Conservation (phyloP, 2,113 vertebrate genomes). For the Eublepharis macularius region DNA sequence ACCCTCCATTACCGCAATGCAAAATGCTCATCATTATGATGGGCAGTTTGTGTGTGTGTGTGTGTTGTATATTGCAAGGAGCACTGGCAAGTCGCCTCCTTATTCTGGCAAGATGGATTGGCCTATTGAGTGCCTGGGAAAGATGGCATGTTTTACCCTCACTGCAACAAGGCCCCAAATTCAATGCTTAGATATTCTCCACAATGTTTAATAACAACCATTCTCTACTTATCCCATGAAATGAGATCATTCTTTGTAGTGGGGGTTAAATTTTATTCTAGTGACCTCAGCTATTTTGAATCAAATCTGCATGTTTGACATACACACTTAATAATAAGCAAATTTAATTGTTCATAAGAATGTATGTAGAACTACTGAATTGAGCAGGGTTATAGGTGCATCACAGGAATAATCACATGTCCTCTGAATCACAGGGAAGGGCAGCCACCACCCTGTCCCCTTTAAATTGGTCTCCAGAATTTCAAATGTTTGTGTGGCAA, state of each 20-base stretch:
- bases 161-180: no score
- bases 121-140: not conserved
- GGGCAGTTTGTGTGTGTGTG: not conserved
- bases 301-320: not conserved
- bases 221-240: no score
- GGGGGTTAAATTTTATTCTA: not conserved
- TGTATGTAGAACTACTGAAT: no score
- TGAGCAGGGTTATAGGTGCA: no score
- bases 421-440: not conserved
- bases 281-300: not conserved
- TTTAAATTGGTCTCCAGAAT: not conserved
- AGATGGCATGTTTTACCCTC: not conserved
- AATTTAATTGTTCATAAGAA: no score
- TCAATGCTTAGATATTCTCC: no score
- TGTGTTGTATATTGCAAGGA: not conserved
- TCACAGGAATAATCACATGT: not conserved
- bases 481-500: not conserved
- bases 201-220: no score
- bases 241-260: not conserved
- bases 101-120: not conserved
- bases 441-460: not conserved
- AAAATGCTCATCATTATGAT: not conserved
- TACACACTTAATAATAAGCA: not conserved
- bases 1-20: not conserved
- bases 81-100: not conserved